Evolutionary conservation across 2,113 vertebrate species (phyloP).

Genomic region (Sarotherodon lohbergeri): DNA sequence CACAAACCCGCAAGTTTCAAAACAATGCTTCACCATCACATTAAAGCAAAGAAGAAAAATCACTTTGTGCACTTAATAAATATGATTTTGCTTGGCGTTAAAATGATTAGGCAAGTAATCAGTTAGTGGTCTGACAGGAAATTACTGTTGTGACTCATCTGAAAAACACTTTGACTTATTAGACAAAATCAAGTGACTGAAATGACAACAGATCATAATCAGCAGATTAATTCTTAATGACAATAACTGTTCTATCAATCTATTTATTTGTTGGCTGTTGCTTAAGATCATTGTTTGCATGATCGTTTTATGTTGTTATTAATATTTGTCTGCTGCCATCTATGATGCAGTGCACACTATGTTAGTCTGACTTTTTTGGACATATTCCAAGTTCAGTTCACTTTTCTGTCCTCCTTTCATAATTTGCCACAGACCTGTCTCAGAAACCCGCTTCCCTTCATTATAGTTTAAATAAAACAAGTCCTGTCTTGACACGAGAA

Average conservation of each 20-base stretch:
- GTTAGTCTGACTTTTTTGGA: not conserved
- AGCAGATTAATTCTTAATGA: not conserved
- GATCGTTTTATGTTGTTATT: not conserved
- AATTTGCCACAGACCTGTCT: not conserved
- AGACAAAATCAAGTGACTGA: not conserved
- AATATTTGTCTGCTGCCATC: not conserved
- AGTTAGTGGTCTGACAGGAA: not conserved
- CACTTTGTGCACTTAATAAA: not conserved
- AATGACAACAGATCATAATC: not conserved
- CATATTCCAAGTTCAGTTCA: not conserved
- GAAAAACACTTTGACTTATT: not conserved
- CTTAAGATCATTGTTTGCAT: not conserved
- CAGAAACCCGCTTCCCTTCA: not conserved
- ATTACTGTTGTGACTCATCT: not conserved
- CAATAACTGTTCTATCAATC: not conserved
- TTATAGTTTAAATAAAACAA: not conserved
- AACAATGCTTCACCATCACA: not conserved
- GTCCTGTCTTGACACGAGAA: not conserved
- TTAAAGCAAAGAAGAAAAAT: not conserved
- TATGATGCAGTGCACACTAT: not conserved
- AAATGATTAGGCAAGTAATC: not conserved
- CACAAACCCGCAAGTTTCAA: not conserved
- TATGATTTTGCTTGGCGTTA: not conserved
- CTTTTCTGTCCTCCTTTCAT: not conserved
- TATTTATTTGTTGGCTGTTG: not conserved